Evolutionary conservation across 2,888 invertebrate genomes (phyloP).

Genomic region (Venusia cambrica): DNA sequence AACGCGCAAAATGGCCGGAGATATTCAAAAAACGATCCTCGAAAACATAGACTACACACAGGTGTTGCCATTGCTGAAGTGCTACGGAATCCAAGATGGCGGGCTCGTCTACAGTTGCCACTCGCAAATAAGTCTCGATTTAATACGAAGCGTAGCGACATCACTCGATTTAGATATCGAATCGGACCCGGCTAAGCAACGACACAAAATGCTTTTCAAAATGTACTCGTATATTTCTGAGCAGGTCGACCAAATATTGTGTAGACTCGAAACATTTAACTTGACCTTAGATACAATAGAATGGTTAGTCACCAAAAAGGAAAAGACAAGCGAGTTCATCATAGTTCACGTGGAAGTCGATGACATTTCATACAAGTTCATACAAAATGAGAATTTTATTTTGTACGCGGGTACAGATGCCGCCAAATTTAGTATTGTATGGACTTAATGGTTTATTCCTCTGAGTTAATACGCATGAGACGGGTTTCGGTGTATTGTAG

Average conservation of each 20-base stretch:
- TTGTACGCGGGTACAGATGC: constrained; percentile 52
- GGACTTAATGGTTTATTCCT: too few species aligned
- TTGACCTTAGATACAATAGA: constrained; percentile 34
- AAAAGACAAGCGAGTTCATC: constrained; percentile 24
- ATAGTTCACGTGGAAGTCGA: constrained; percentile 40
- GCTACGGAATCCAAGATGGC: constrained; percentile 49
- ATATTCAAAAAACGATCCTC: constrained; percentile 35
- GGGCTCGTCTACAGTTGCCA: constrained; percentile 50
- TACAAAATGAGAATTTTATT: constrained; percentile 38
- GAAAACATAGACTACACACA: constrained; percentile 31
- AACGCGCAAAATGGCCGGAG: constrained; percentile 10
- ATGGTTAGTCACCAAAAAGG: constrained; percentile 40
- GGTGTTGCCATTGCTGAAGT: constrained; percentile 46
- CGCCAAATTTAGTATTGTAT: constrained; percentile 40
- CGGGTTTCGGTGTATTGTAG: too few species aligned
- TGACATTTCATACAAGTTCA: constrained; percentile 38
- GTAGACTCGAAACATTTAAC: constrained; percentile 47
- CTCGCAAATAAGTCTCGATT: constrained; percentile 33
- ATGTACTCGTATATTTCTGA: constrained; percentile 37
- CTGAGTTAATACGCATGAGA: too few species aligned
- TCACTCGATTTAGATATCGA: constrained; percentile 7
- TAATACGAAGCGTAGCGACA: constrained; percentile 13
- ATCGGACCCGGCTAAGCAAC: background rate
- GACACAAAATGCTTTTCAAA: constrained; percentile 37
- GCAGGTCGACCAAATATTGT: constrained; percentile 33